Percentiles rank a stretch among this genome's conserved stretches.
Evolutionary conservation across 92 coral and sea anemone species (phyloP).

Genomic region (Heliopora coerulea): DNA sequence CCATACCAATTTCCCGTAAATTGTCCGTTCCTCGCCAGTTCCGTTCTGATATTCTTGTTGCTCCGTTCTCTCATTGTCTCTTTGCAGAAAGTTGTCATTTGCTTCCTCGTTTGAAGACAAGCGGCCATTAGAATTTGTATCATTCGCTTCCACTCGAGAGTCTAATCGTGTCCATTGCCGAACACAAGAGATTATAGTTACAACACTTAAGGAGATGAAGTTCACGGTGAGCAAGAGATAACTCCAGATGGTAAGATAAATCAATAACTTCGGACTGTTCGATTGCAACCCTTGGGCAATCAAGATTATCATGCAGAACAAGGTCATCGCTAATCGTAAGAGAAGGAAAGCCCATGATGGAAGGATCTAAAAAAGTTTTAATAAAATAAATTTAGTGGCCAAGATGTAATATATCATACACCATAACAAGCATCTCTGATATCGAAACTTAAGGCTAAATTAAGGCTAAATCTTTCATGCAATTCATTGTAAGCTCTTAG

Average conservation of each 20-base stretch:
- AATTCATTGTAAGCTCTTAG: too few relatives aligned
- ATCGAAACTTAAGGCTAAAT: too few relatives aligned
- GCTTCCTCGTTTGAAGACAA: too few relatives aligned
- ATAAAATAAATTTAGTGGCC: background rate
- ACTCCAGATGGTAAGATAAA: slow-evolving; percentile 36
- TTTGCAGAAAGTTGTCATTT: too few relatives aligned
- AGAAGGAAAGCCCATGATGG: slow-evolving; percentile 8
- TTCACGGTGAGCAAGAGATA: slow-evolving; percentile 19
- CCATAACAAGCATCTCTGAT: too few relatives aligned
- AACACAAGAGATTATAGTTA: background rate
- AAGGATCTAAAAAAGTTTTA: slow-evolving; percentile 2
- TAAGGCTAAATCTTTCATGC: too few relatives aligned
- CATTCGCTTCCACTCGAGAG: too few relatives aligned
- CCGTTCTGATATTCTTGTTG: background rate
- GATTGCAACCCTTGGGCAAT: background rate
- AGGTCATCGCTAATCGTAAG: background rate
- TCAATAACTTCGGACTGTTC: background rate
- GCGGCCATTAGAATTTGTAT: background rate
- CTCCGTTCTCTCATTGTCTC: too few relatives aligned
- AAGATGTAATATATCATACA: background rate
- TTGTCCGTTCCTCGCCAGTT: background rate
- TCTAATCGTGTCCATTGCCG: background rate
- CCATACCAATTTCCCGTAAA: slow-evolving; percentile 20
- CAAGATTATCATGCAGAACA: slow-evolving; percentile 4
- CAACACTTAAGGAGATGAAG: background rate